phyloP scores from a whole-genome alignment of 1,140 invertebrate genomes.

The Macrobrachium nipponense region DNA sequence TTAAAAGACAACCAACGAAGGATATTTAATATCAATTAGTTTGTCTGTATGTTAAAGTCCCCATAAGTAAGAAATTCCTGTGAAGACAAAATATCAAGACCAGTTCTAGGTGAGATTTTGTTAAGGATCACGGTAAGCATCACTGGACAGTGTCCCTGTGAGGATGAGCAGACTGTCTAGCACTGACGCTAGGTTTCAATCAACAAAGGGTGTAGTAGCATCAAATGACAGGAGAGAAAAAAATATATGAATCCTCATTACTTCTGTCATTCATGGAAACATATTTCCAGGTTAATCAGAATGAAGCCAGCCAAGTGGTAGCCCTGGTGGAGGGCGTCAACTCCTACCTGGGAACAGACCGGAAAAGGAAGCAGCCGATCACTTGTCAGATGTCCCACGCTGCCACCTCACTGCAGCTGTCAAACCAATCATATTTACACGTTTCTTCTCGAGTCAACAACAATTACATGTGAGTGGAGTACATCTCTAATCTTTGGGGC shows the following conservation, averaged over 20 bases:
- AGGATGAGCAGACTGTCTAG: too few species aligned
- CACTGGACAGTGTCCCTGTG: too few species aligned
- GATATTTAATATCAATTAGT: too few species aligned
- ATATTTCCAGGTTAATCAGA: slow-evolving; percentile 30
- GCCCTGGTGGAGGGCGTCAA: slow-evolving; percentile 47
- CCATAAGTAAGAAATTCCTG: too few species aligned
- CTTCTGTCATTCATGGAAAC: neutral
- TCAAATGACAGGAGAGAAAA: neutral
- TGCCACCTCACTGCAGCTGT: neutral
- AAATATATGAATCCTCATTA: neutral
- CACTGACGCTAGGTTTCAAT: too few species aligned
- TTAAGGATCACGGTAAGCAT: too few species aligned
- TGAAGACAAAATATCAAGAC: too few species aligned
- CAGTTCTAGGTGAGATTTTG: too few species aligned
- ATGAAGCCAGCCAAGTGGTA: slow-evolving; percentile 37
- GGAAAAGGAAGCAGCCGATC: neutral
- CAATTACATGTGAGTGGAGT: slow-evolving; percentile 35
- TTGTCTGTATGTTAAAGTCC: too few species aligned
- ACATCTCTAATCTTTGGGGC: too few species aligned
- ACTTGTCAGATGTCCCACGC: neutral
- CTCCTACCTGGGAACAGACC: slow-evolving; percentile 14
- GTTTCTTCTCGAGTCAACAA: slow-evolving; percentile 13
- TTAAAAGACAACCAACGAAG: too few species aligned
- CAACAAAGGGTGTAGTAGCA: too few species aligned
- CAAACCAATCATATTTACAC: neutral